A percentile compares a stretch with the other conserved stretches of the same genome.
Conservation (phyloP, 2,888 invertebrate species). For the Xanthorhoe designata region DNA sequence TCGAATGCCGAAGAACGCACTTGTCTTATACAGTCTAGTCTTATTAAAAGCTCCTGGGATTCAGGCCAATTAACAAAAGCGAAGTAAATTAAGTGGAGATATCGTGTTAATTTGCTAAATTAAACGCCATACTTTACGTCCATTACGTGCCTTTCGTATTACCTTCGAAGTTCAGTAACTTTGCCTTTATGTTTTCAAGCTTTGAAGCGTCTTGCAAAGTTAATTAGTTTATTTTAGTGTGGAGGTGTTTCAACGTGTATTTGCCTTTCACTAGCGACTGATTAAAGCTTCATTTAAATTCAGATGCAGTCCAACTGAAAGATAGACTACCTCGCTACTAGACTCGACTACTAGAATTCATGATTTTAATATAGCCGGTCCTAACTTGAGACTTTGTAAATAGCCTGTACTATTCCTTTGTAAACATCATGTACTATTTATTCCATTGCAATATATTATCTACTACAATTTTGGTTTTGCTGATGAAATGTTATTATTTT, state of each 20-base stretch:
- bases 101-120: conserved; percentile 45
- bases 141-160: conserved; percentile 26
- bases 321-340: background rate
- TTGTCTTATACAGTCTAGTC: background rate
- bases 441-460: no score
- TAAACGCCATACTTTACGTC: conserved; percentile 39
- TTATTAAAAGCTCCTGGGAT: conserved; percentile 33
- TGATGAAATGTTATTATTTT: conserved; percentile 17
- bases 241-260: background rate
- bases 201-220: conserved; percentile 14
- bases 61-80: conserved; percentile 34
- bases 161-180: conserved; percentile 22
- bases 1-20: background rate
- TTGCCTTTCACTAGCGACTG: background rate
- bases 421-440: no score
- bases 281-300: background rate
- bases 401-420: background rate
- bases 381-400: background rate
- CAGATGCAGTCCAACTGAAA: background rate
- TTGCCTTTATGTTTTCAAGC: conserved; percentile 12
- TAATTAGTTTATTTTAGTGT: conserved; percentile 11
- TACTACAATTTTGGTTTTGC: background rate
- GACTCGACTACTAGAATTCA: no score
- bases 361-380: background rate
- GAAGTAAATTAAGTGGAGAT: conserved; percentile 38